Evolutionary conservation across 1,140 invertebrate genomes (phyloP).

Genomic region (Zaprionus tsacasi): DNA sequence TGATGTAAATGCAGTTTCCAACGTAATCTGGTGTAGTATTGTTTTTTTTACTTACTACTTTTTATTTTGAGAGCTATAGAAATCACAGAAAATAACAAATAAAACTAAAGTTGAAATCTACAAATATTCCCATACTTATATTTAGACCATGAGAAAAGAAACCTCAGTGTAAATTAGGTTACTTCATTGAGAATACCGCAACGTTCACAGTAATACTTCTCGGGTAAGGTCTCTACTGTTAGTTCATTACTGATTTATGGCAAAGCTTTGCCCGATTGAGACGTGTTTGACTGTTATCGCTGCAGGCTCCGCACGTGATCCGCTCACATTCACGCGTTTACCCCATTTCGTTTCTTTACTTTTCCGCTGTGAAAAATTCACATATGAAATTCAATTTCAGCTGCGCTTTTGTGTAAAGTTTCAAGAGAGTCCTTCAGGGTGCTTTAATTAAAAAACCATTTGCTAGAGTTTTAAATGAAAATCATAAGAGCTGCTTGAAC

Average conservation of each 20-base stretch:
- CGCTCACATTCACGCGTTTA: slow-evolving; percentile 24
- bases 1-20: not conserved
- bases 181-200: slow-evolving; percentile 6
- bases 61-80: too few relatives aligned
- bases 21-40: not conserved
- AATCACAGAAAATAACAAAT: too few relatives aligned
- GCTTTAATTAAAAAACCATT: slow-evolving; percentile 15
- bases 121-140: too few relatives aligned
- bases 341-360: not conserved
- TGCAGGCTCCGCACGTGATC: slow-evolving; percentile 46
- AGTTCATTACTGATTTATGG: slow-evolving; percentile 53
- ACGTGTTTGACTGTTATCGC: slow-evolving; percentile 15
- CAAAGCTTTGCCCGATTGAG: slow-evolving; percentile 13
- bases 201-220: slow-evolving; percentile 1
- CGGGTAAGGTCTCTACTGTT: slow-evolving; percentile 1
- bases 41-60: too few relatives aligned
- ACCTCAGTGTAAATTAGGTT: not conserved
- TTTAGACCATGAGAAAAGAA: too few relatives aligned
- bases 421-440: not conserved
- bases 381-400: not conserved
- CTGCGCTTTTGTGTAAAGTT: slow-evolving; percentile 1
- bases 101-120: too few relatives aligned
- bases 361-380: not conserved
- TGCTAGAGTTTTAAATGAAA: not conserved
- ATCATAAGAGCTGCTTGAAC: slow-evolving; percentile 2